A percentile compares a stretch with the other conserved stretches of the same genome.
These are phyloP conservation scores for Phasia obesa DNA, from an alignment of 2,888 invertebrate species.

Conservation along the genomic window DNA sequence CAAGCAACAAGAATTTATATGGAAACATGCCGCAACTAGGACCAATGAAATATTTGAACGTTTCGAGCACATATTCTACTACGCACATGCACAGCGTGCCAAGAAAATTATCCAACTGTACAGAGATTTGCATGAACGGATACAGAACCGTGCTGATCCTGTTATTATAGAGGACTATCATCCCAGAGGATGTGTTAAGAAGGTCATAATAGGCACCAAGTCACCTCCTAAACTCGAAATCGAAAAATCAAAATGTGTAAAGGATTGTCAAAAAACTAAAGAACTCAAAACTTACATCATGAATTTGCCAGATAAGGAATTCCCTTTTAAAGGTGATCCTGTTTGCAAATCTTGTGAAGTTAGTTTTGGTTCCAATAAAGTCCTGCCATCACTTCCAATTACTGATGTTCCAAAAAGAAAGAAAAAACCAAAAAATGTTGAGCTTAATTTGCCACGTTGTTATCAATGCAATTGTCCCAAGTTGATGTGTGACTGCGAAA, in stretches of 20 bases:
- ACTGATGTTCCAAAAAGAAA: slow-evolving; percentile 52
- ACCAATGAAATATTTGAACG: slow-evolving; percentile 77
- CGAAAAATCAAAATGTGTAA: slow-evolving; percentile 12
- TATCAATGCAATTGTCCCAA: slow-evolving; percentile 76
- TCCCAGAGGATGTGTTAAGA: slow-evolving; percentile 73
- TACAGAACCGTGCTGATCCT: slow-evolving; percentile 74
- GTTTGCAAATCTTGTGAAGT: neutral
- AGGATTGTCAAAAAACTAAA: slow-evolving; percentile 52
- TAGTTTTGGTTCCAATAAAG: neutral
- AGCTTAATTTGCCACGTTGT: slow-evolving; percentile 75
- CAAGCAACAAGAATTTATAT: slow-evolving; percentile 74
- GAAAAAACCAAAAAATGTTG: slow-evolving; percentile 68
- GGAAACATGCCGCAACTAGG: slow-evolving; percentile 79
- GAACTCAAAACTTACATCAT: neutral
- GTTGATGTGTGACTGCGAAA: slow-evolving; percentile 77
- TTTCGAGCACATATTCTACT: slow-evolving; percentile 75
- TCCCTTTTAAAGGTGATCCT: slow-evolving; percentile 18
- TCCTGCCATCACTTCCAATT: slow-evolving; percentile 45
- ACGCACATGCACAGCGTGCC: slow-evolving; percentile 76
- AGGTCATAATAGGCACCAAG: slow-evolving; percentile 68
- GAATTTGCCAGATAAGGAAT: slow-evolving; percentile 12
- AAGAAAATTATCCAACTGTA: slow-evolving; percentile 75
- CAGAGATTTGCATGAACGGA: slow-evolving; percentile 72
- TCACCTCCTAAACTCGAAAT: neutral
- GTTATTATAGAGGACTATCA: slow-evolving; percentile 70